Conservation (phyloP, 2,113 vertebrate species). For the Lates calcarifer region DNA sequence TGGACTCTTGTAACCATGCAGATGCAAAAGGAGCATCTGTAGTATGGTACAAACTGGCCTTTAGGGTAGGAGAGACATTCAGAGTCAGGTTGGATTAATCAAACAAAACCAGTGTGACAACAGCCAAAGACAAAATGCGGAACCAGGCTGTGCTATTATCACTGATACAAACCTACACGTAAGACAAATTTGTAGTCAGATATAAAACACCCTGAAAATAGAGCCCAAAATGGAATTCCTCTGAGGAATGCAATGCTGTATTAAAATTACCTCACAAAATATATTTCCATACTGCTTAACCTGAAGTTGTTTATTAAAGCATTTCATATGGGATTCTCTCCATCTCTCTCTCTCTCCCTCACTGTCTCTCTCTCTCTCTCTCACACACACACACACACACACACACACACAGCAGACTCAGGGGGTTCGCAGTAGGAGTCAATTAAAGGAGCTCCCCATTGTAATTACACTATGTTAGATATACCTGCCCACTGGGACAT, state of each 20-base stretch:
- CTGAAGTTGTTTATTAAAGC: conserved; percentile 52
- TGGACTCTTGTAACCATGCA: background rate
- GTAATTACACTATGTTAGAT: conserved; percentile 75
- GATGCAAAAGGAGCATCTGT: background rate
- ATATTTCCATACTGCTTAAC: conserved; percentile 39
- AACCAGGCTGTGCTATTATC: background rate
- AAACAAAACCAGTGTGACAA: conserved; percentile 3
- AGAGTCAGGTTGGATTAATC: background rate
- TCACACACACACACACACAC: background rate
- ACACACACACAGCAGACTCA: conserved; percentile 39
- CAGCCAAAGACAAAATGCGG: background rate
- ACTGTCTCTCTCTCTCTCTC: no score
- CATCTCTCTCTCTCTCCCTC: background rate
- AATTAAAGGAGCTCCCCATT: conserved; percentile 73
- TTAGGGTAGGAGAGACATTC: background rate
- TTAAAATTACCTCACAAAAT: conserved; percentile 22
- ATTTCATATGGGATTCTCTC: conserved; percentile 18
- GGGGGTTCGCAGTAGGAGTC: conserved; percentile 65
- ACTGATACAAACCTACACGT: background rate
- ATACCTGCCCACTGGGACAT: conserved; percentile 59
- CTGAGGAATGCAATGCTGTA: background rate
- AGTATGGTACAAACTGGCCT: conserved; percentile 7
- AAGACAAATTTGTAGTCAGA: background rate
- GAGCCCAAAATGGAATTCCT: background rate
- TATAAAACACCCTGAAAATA: background rate